A percentile compares a stretch with the other conserved stretches of the same genome.
These are phyloP conservation scores for Rhizomys pruinosus DNA, from an alignment of 2,113 vertebrate species.

Conservation along the genomic window DNA sequence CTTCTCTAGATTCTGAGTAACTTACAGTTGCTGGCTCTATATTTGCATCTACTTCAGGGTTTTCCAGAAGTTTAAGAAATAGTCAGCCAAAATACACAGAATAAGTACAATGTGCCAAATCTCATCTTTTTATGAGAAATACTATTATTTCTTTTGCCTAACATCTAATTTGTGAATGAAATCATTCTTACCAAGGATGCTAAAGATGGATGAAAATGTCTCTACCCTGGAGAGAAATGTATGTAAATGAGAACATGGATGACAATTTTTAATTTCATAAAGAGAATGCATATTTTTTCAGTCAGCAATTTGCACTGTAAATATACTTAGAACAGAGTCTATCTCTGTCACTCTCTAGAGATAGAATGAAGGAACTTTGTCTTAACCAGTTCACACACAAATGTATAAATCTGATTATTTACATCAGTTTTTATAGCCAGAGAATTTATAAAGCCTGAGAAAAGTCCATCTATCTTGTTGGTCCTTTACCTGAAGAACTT, in stretches of 20 bases:
- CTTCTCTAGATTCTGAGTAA: background rate
- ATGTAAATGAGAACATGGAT: conserved; percentile 45
- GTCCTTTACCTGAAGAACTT: conserved; percentile 31
- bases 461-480: background rate
- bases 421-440: background rate
- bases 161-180: conserved; percentile 44
- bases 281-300: background rate
- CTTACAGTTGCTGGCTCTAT: background rate
- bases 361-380: conserved; percentile 16
- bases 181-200: background rate
- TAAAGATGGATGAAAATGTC: background rate
- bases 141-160: conserved; percentile 32
- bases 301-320: conserved; percentile 59
- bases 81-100: background rate
- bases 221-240: conserved; percentile 6
- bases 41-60: background rate
- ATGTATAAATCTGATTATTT: conserved; percentile 36
- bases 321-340: conserved; percentile 40
- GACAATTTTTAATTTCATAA: conserved; percentile 52
- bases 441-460: conserved; percentile 35
- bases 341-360: conserved; percentile 17
- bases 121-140: background rate
- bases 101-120: background rate
- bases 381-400: background rate
- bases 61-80: conserved; percentile 30